Base-by-base conservation (phyloP, 2,888 invertebrate genomes). In the Microplitis manilae region DNA sequence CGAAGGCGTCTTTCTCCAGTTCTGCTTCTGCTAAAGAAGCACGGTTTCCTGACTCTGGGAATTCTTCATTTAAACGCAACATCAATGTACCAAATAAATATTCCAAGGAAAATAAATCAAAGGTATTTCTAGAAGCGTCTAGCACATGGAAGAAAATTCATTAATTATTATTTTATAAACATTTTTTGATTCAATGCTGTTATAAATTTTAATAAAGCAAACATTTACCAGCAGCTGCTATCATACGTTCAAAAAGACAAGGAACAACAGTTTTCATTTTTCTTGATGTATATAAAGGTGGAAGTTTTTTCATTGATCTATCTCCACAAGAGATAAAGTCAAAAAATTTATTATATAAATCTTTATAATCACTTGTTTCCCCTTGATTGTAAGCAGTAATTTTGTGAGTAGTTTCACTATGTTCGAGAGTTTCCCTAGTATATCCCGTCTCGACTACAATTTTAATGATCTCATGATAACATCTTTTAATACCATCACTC, bases 401-500 rank as follows among this genome's bases (percentile, higher is more conserved):
- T 76, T 90, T 86, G 83, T 93, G 93, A 0, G 91, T 91, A 1
- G 85, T 82, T 0, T 89, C 85, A 0, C 91, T 88, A 78, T 90
- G 89, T 15, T 90, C 83, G 68, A 87, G 84, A 0, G 92, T 91
- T 20, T 90, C 90, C 78, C 88, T 86, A 2, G 87, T 86, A 80
- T 90, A 92, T 0, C 93, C 93, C 70, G 89, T 73, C 30, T 88
- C 88, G 30, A 91, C 87, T 79, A 79, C 84, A 75, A 83, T 87
- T 83, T 90, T 89, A 0, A 92, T 84, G 6, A 91, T 87, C 1
- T 89, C 84, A 65, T 91, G 90, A 62, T 84, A 87, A 6, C 83
- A 70, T 5, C 85, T 80, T 5, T 79, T 83, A 0, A 91, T 84
- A 0, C 93, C 93, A 1, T 90, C 81, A 65, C 87, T 82, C 0